Conservation (phyloP, 2,797 vertebrate genomes). For the Jordanella pulchra region DNA sequence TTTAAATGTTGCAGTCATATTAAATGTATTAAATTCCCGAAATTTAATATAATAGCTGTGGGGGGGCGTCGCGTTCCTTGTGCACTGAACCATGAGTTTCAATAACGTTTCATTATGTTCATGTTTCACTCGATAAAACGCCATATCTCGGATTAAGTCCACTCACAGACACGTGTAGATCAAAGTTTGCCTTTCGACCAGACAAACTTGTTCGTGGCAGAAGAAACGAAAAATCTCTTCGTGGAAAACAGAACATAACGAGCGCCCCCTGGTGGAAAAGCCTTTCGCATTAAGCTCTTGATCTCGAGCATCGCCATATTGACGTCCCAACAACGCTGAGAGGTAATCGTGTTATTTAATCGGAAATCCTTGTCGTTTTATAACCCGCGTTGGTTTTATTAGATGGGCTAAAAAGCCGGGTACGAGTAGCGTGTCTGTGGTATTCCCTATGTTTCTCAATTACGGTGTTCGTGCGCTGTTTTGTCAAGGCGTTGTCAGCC, state of each 20-base stretch:
- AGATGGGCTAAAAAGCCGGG: conserved; percentile 5
- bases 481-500: conserved; percentile 81
- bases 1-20: background rate
- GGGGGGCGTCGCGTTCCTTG: background rate
- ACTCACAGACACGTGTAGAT: background rate
- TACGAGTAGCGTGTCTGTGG: conserved; percentile 19
- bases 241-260: conserved; percentile 48
- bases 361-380: conserved; percentile 42
- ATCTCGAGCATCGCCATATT: conserved; percentile 85
- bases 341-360: conserved; percentile 78
- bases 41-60: background rate
- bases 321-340: conserved; percentile 82
- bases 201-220: conserved; percentile 67
- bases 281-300: conserved; percentile 73
- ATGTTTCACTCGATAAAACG: background rate
- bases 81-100: background rate
- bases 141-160: background rate
- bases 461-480: conserved; percentile 51
- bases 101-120: background rate
- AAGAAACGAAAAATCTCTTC: conserved; percentile 6
- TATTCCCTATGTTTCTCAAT: conserved; percentile 10
- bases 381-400: conserved; percentile 10
- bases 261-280: conserved; percentile 73
- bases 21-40: background rate
- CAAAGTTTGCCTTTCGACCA: conserved; percentile 34